Evolutionary conservation across 2,888 invertebrate genomes (phyloP).

Genomic region (Stenodema calcarata): DNA sequence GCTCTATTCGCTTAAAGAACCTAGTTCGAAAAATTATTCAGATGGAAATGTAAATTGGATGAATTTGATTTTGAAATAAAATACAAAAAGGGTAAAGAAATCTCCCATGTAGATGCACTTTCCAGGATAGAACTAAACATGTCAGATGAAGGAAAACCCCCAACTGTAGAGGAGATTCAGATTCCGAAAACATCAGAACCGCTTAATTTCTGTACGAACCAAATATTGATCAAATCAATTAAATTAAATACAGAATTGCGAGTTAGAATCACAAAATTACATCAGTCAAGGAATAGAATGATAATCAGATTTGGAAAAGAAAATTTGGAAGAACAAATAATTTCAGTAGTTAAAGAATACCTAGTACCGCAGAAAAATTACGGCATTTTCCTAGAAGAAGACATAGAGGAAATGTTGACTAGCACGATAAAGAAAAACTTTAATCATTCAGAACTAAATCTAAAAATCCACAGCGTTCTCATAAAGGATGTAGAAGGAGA

Average conservation of each 20-base stretch:
- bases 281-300: background rate
- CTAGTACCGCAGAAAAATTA: no score
- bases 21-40: conserved; percentile 59
- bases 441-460: no score
- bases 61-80: conserved; percentile 59
- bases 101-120: conserved; percentile 59
- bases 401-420: no score
- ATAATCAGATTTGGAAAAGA: no score
- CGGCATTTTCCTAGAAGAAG: no score
- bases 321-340: no score
- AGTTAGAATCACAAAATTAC: background rate
- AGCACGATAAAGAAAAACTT: no score
- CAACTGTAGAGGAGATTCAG: background rate
- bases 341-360: no score
- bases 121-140: conserved; percentile 24
- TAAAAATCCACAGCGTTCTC: background rate
- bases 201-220: background rate
- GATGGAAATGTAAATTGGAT: conserved; percentile 60
- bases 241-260: background rate
- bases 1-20: conserved; percentile 60
- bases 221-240: background rate
- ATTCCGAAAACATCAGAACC: no score
- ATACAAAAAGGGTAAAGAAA: conserved; percentile 59
- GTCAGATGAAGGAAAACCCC: background rate
- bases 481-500: background rate